These are phyloP conservation scores for Amphilophus citrinellus DNA, from an alignment of 2,113 vertebrate genomes.

Conservation along the genomic window DNA sequence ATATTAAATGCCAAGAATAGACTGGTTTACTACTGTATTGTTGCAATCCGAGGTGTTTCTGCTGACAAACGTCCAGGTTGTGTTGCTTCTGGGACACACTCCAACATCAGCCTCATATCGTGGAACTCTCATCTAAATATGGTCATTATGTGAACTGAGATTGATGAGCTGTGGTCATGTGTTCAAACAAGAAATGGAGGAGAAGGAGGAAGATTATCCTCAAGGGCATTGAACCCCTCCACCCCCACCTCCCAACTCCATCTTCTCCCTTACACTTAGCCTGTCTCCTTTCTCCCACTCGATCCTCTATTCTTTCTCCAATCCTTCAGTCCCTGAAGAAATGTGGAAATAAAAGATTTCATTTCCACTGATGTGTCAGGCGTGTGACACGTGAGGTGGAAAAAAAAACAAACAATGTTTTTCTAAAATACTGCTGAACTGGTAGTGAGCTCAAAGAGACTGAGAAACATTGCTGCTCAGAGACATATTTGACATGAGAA, in stretches of 20 bases:
- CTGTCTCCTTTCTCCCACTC: constrained; percentile 2
- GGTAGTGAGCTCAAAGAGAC: background rate
- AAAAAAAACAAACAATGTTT: constrained; percentile 15
- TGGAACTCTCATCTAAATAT: constrained; percentile 68
- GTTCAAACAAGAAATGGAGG: constrained; percentile 44
- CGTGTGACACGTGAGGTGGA: constrained; percentile 25
- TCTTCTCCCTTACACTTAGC: constrained; percentile 33
- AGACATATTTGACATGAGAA: background rate
- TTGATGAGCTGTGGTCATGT: constrained; percentile 66
- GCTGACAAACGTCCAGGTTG: constrained; percentile 11
- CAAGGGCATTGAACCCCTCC: constrained; percentile 51
- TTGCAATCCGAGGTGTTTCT: background rate
- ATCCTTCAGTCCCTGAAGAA: constrained; percentile 53
- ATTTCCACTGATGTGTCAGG: constrained; percentile 48
- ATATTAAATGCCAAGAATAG: constrained; percentile 36
- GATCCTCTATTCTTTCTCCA: constrained; percentile 21
- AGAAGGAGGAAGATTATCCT: constrained; percentile 65
- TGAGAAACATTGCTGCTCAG: background rate
- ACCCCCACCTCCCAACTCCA: background rate
- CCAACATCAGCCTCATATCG: background rate
- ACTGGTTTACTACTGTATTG: constrained; percentile 10
- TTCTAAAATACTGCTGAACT: background rate
- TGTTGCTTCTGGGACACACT: background rate
- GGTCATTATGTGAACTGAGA: constrained; percentile 64
- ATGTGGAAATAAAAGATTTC: constrained; percentile 44